Conservation (phyloP, 2,113 vertebrate genomes). For the Pachycephala philippinensis region DNA sequence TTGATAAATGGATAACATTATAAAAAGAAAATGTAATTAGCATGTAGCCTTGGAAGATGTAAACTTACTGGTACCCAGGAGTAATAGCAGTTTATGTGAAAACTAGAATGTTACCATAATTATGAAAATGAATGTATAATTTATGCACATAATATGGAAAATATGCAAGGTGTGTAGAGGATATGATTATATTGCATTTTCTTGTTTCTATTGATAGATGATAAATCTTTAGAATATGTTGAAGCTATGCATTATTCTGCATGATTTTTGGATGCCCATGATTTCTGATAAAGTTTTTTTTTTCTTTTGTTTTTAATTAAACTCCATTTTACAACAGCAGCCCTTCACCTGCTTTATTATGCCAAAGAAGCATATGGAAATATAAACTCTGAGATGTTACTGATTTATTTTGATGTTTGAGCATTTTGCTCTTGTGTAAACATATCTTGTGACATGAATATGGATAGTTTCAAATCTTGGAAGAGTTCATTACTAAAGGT, state of each 20-base stretch:
- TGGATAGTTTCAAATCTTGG: slow-evolving; percentile 71
- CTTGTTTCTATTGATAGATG: slow-evolving; percentile 54
- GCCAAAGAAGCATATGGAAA: slow-evolving; percentile 74
- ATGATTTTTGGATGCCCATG: slow-evolving; percentile 34
- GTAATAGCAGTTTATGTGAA: slow-evolving; percentile 67
- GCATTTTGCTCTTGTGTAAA: slow-evolving; percentile 75
- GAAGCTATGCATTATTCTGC: slow-evolving; percentile 28
- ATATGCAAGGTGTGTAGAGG: slow-evolving; percentile 56
- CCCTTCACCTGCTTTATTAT: slow-evolving; percentile 63
- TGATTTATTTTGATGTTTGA: slow-evolving; percentile 74
- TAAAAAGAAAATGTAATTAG: slow-evolving; percentile 60
- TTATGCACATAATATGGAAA: slow-evolving; percentile 61
- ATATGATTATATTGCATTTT: slow-evolving; percentile 44
- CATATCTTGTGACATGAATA: slow-evolving; percentile 75
- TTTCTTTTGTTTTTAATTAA: slow-evolving; percentile 76
- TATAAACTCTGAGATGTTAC: slow-evolving; percentile 72
- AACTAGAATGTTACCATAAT: slow-evolving; percentile 66
- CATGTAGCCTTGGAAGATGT: slow-evolving; percentile 44
- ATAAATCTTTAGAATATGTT: slow-evolving; percentile 52
- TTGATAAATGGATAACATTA: slow-evolving; percentile 60
- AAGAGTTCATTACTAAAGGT: slow-evolving; percentile 74
- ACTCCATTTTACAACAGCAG: slow-evolving; percentile 61
- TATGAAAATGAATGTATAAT: slow-evolving; percentile 69
- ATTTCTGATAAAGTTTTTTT: slow-evolving; percentile 64
- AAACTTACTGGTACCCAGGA: slow-evolving; percentile 63